Evolutionary conservation across 2,113 vertebrate species (phyloP), one percentile per base, ranked within the genome.

Genomic region (Anolis sagrei): DNA sequence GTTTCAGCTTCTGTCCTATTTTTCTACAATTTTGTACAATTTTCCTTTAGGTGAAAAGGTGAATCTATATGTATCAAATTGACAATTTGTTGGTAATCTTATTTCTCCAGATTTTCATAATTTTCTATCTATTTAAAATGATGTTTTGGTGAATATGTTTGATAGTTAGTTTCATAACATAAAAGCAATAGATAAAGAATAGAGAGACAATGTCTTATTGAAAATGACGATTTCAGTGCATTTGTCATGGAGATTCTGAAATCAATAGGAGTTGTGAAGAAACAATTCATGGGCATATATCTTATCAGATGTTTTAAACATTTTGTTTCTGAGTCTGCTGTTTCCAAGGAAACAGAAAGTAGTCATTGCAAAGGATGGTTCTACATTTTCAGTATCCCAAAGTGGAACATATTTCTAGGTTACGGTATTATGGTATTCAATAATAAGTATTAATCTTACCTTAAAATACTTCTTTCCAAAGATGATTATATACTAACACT

Each of bases 341-440:
- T 97, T 96, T 95, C 95, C 95, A 96, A 70, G 96, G 96, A 93
- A 96, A 97, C 94, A 48, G 86, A 93, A 95, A 93, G 39, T 79
- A 73, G 84, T 92, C 92, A 82, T 83, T 92, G 88, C 93, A 91
- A 93, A 90, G 92, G 82, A 64, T 90, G 89, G 86, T 92, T 95
- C 91, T 89, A 87, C 81, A 84, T 48, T 90, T 87, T 94, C 58
- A 61, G 79, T 88, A 87, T 90, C 88, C 84, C 82, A 91, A 90
- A 83, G 88, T 66, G 89, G 87, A 78, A 92, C 92, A 90, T 80
- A 66, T 76, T 76, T 64, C 29, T 84, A 51, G 36, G 44, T 68
- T 51, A 66, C 29, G 16, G 61, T 76, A 48, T 90, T 85, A 29
- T 92, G 81, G 76, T 84, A 91, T 88, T 90, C 89, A 74, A 92